Evolutionary conservation across 2,797 vertebrate species (phyloP).

Genomic region (Chaetophractus vellerosus): DNA sequence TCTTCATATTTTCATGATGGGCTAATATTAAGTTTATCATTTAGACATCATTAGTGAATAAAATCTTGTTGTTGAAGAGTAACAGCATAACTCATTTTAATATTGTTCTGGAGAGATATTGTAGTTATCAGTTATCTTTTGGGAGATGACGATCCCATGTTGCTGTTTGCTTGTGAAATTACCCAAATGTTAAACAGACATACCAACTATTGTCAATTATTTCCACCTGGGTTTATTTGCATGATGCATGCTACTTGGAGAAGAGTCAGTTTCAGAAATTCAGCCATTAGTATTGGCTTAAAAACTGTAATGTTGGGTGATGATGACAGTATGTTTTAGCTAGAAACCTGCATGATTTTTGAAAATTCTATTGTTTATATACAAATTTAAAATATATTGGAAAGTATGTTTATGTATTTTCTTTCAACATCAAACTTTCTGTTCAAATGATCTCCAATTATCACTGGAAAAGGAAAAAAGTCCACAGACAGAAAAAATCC

Average conservation of each 20-base stretch:
- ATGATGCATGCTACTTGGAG: background rate
- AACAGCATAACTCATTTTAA: background rate
- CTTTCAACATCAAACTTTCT: background rate
- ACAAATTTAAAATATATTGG: background rate
- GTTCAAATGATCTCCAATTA: background rate
- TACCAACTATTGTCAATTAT: constrained; percentile 33
- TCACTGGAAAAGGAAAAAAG: background rate
- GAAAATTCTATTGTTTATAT: background rate
- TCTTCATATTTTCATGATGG: background rate
- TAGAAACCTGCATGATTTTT: background rate
- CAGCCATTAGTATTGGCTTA: background rate
- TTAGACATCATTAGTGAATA: background rate
- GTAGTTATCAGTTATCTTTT: background rate
- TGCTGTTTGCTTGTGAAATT: background rate
- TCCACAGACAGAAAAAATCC: background rate
- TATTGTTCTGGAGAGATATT: background rate
- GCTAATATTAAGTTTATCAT: background rate
- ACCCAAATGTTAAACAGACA: constrained; percentile 25
- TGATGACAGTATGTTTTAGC: constrained; percentile 35
- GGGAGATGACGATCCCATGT: background rate
- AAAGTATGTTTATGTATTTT: background rate
- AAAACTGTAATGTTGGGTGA: background rate
- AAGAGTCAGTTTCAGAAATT: background rate
- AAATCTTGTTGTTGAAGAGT: background rate
- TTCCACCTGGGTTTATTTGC: constrained; percentile 17